Conservation (phyloP, 2,113 vertebrate species). For the Nicator chloris region DNA sequence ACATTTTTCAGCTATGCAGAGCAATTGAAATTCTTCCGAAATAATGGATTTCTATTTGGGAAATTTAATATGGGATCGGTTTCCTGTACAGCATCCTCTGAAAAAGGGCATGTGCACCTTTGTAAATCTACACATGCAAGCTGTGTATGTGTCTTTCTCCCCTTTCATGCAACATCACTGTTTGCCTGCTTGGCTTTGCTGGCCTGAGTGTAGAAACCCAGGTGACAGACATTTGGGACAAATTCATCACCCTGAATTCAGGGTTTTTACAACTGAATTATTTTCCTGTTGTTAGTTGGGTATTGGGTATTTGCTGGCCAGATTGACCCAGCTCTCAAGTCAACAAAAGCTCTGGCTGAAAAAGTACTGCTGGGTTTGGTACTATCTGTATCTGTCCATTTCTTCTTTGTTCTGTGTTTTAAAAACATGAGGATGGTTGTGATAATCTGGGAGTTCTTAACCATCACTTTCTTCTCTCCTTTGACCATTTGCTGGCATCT, state of each 20-base stretch:
- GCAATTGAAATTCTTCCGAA: neutral
- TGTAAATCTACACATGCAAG: neutral
- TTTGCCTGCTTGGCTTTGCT: neutral
- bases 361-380: neutral
- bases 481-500: neutral
- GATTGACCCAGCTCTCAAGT: neutral
- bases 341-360: neutral
- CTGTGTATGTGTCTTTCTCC: neutral
- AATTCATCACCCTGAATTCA: neutral
- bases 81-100: neutral
- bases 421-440: neutral
- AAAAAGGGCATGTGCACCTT: neutral
- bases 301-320: neutral
- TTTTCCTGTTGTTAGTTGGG: neutral
- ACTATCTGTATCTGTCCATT: neutral
- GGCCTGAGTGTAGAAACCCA: neutral
- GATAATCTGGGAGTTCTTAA: neutral
- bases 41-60: neutral
- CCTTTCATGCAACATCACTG: neutral
- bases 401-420: neutral
- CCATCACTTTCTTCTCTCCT: neutral
- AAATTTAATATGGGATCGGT: neutral
- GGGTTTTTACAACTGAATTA: neutral
- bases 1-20: constrained; percentile 23
- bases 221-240: neutral